These are phyloP conservation scores for Odontomachus brunneus DNA, from an alignment of 1,140 invertebrate genomes.

Conservation along the genomic window DNA sequence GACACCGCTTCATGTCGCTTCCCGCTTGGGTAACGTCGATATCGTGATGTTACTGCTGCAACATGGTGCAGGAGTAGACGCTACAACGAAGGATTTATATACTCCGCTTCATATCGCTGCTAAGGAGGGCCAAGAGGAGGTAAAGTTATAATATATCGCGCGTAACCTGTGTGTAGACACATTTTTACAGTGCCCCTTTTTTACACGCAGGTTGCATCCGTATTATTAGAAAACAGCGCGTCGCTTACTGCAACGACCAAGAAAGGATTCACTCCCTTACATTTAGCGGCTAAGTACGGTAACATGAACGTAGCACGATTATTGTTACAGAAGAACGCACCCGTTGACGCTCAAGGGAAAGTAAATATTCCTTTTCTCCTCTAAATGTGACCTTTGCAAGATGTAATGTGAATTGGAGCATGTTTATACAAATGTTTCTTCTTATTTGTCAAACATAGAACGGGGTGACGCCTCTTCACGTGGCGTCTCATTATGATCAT, in stretches of 20 bases:
- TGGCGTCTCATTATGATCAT: conserved; percentile 99
- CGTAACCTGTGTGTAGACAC: too few relatives aligned
- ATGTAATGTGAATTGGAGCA: not conserved
- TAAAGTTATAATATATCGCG: too few relatives aligned
- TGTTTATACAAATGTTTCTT: conserved; percentile 10
- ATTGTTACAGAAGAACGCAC: conserved; percentile 94
- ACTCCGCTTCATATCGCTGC: conserved; percentile 99
- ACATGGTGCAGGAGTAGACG: conserved; percentile 95
- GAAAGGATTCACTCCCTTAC: conserved; percentile 98
- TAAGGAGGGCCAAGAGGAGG: conserved; percentile 97
- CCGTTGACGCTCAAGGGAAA: conserved; percentile 97
- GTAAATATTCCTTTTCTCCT: conserved; percentile 76
- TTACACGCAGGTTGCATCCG: conserved; percentile 91
- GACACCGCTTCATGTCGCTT: conserved; percentile 97
- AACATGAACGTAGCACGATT: conserved; percentile 96
- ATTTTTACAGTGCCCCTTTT: too few relatives aligned
- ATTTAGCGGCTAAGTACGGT: conserved; percentile 99
- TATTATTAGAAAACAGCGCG: conserved; percentile 97
- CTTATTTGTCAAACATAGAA: conserved; percentile 87
- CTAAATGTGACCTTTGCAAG: too few relatives aligned
- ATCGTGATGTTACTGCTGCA: conserved; percentile 96
- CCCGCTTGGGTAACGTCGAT: conserved; percentile 96
- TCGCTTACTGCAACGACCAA: conserved; percentile 95
- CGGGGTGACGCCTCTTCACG: conserved; percentile 98
- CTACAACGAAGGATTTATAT: conserved; percentile 96